phyloP scores from a whole-genome alignment of 2,888 invertebrate species.

The Meta bourneti region DNA sequence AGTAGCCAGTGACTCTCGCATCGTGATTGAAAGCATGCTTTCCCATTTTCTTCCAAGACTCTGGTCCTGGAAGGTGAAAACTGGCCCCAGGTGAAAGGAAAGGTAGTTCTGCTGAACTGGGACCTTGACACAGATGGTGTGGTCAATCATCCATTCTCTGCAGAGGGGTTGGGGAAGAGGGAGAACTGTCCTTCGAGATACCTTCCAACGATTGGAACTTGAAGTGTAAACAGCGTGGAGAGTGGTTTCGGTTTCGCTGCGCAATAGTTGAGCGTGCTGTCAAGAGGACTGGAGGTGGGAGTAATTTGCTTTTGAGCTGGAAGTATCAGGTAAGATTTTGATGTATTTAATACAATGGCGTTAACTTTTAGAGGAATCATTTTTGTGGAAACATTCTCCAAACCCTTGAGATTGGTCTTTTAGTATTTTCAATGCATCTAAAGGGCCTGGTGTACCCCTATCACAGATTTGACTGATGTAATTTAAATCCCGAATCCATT shows the following conservation, averaged over 20 bases:
- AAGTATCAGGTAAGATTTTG: background rate
- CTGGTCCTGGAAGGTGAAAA: background rate
- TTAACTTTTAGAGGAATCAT: background rate
- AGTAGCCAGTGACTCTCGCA: too few species aligned
- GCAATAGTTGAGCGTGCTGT: background rate
- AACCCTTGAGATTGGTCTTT: background rate
- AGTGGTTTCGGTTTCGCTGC: conserved; percentile 52
- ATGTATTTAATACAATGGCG: background rate
- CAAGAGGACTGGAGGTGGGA: background rate
- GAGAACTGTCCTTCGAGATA: conserved; percentile 19
- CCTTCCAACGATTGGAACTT: background rate
- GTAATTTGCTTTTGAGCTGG: background rate
- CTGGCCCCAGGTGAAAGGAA: background rate
- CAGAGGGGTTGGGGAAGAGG: background rate
- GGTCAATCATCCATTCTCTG: conserved; percentile 52
- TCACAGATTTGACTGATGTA: too few species aligned
- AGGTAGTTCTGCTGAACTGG: background rate
- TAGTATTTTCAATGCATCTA: background rate
- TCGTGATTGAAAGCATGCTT: too few species aligned
- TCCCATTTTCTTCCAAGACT: too few species aligned
- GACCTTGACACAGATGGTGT: conserved; percentile 60
- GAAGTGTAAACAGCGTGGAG: conserved; percentile 2
- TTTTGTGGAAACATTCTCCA: background rate
- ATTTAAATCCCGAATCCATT: too few species aligned
- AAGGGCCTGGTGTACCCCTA: too few species aligned